Base-by-base conservation (phyloP, 1,140 invertebrate genomes). In the Galleria mellonella region DNA sequence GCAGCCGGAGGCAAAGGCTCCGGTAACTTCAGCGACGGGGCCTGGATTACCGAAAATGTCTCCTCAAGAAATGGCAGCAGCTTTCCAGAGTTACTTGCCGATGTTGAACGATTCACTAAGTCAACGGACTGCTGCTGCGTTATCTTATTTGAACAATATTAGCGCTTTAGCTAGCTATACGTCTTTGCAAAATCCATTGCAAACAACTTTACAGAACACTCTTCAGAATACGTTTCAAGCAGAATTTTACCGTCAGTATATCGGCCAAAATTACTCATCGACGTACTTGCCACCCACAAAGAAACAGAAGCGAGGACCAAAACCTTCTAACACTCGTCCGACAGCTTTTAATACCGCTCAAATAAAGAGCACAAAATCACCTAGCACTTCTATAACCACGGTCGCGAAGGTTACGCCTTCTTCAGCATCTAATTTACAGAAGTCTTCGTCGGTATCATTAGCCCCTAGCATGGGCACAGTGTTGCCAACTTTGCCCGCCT, bases 151-250 rank as follows among this genome's bases (percentile, higher is more conserved):
- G 10, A 78, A 58, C 10, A 76, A 81, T 32, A 65, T 83, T 10
- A 78, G 62, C 33, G 75, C 77, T n/a, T 51, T 77, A 15, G 69
- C 74, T 5, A 56, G 62, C 5, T 72, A 72, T 32, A 33, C 65
- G 1, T 50, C 67, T 5, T 38, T 75, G 4, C 75, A 73, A 51
- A 76, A 66, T 30, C 41, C 52, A 9, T 41, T 83, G 13, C 74
- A 78, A 42, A 55, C 69, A 0, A 62, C 72, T 9, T 31, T 79
- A 4, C 73, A 76, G 40, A 71, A 41, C 38, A 50, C 64, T 7
- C 44, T 72, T 9, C 76, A 72, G 38, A 83, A 78, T 57, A 68
- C 75, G 0, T 84, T 78, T 40, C 81, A 84, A 65, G 69, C 76
- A 0, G 82, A 83, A 48, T 83, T 74, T 40, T 85, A 79, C 43